A percentile compares a stretch with the other conserved stretches of the same genome.
Evolutionary conservation across 1,140 invertebrate species (phyloP).

Genomic region (Melanaphis sacchari): DNA sequence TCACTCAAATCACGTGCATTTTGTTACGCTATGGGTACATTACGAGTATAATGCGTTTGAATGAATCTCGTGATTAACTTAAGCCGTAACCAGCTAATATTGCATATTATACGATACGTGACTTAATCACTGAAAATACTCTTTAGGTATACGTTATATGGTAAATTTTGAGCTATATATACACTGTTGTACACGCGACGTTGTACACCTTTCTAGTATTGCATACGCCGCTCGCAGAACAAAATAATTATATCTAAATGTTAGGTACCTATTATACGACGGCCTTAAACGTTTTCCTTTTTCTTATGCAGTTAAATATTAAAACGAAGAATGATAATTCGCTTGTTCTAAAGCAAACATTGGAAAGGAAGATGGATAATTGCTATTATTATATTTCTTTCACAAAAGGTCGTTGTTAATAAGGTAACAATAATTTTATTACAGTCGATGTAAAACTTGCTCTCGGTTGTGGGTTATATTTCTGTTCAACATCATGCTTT

Average conservation of each 20-base stretch:
- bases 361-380: not conserved
- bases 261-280: too few species aligned
- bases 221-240: not conserved
- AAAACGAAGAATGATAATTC: not conserved
- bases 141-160: not conserved
- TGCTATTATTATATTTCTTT: not conserved
- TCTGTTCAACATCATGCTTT: not conserved
- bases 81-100: not conserved
- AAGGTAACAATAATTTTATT: not conserved
- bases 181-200: too few species aligned
- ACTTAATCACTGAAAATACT: not conserved
- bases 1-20: not conserved
- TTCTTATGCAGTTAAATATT: not conserved
- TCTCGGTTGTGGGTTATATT: not conserved
- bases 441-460: not conserved
- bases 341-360: not conserved
- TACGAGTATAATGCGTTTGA: not conserved
- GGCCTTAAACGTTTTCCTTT: not conserved
- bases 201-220: not conserved
- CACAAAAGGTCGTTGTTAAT: not conserved
- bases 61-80: not conserved
- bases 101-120: not conserved
- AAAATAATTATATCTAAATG: not conserved
- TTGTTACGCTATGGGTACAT: not conserved
- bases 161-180: not conserved